phyloP scores from a whole-genome alignment of 2,113 vertebrate species.

The Macrotis lagotis region DNA sequence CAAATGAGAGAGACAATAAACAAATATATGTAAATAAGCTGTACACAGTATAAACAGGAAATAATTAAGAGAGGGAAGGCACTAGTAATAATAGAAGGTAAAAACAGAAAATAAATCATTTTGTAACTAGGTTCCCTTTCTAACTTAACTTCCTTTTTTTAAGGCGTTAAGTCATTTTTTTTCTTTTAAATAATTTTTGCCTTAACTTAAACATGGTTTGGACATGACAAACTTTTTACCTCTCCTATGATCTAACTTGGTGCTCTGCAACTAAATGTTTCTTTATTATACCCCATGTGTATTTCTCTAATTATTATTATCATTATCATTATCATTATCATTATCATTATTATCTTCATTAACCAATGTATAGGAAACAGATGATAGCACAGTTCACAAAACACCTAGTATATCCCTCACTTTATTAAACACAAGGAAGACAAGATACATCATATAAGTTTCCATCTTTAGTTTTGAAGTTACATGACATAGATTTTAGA shows the following conservation, averaged over 20 bases:
- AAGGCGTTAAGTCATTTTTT: neutral
- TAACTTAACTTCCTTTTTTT: neutral
- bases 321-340: too few species aligned
- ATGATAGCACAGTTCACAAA: neutral
- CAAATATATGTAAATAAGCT: neutral
- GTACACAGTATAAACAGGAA: neutral
- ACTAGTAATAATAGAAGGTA: neutral
- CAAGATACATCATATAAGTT: neutral
- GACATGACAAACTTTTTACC: neutral
- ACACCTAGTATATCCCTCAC: neutral
- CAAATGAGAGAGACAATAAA: neutral
- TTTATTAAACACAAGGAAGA: neutral
- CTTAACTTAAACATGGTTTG: neutral
- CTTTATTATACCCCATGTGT: neutral
- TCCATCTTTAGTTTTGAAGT: neutral
- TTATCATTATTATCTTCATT: neutral
- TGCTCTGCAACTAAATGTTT: neutral
- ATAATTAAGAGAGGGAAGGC: neutral
- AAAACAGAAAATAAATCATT: neutral
- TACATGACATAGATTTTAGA: neutral
- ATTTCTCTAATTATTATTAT: neutral
- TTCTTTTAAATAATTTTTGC: neutral
- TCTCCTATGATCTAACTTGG: neutral
- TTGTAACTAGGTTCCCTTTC: neutral
- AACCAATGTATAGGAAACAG: neutral